Evolutionary conservation across 2,888 invertebrate genomes (phyloP).

Genomic region (Pogonocherus hispidulus): DNA sequence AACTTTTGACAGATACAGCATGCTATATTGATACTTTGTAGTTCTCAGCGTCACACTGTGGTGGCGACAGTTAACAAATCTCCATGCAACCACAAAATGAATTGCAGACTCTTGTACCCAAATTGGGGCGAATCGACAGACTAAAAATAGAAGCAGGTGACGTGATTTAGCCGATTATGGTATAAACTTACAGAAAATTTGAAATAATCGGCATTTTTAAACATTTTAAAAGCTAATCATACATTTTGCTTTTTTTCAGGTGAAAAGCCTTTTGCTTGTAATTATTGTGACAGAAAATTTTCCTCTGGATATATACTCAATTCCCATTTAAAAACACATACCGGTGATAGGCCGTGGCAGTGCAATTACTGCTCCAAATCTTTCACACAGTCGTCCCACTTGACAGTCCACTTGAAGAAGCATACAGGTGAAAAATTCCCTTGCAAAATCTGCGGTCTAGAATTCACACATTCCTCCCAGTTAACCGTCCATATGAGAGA

Average conservation of each 20-base stretch:
- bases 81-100: too few relatives aligned
- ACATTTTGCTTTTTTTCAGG: constrained; percentile 58
- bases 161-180: too few relatives aligned
- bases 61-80: too few relatives aligned
- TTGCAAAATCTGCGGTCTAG: constrained; percentile 63
- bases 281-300: constrained; percentile 69
- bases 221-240: too few relatives aligned
- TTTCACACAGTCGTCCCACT: constrained; percentile 75
- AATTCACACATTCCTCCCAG: constrained; percentile 66
- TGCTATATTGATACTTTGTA: too few relatives aligned
- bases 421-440: constrained; percentile 72
- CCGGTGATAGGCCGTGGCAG: constrained; percentile 75
- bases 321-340: constrained; percentile 75
- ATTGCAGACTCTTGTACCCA: too few relatives aligned
- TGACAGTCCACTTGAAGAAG: constrained; percentile 72
- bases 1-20: too few relatives aligned
- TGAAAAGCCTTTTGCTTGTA: constrained; percentile 64
- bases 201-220: too few relatives aligned
- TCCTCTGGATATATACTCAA: constrained; percentile 74
- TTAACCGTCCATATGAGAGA: constrained; percentile 65
- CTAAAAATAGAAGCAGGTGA: too few relatives aligned
- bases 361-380: constrained; percentile 73
- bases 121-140: too few relatives aligned
- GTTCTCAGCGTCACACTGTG: too few relatives aligned
- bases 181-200: too few relatives aligned